A percentile compares a stretch with the other conserved stretches of the same genome.
These are phyloP conservation scores for Neotoma lepida DNA, from an alignment of 2,113 vertebrate species.

Conservation along the genomic window DNA sequence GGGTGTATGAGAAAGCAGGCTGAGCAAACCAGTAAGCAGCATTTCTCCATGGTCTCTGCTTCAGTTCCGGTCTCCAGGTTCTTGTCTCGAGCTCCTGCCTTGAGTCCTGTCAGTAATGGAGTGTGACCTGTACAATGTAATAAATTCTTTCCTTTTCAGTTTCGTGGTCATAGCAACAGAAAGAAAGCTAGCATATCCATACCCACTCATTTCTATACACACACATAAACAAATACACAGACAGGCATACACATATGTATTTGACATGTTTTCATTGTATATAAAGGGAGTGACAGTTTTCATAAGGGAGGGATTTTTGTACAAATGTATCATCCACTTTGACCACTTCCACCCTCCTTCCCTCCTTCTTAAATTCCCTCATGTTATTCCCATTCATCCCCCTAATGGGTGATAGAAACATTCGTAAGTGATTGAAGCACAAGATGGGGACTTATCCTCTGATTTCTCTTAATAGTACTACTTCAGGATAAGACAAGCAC, in stretches of 20 bases:
- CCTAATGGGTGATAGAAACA: not conserved
- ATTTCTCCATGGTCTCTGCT: not conserved
- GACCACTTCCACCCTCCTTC: not conserved
- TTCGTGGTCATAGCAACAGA: not conserved
- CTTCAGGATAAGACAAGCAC: not conserved
- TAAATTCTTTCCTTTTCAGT: not conserved
- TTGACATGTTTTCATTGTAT: not conserved
- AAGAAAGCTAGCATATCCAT: not conserved
- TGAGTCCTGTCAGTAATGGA: not conserved
- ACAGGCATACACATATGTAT: not conserved
- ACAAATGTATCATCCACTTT: not conserved
- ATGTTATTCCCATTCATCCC: not conserved
- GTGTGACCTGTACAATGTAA: not conserved
- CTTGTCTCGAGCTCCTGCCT: not conserved
- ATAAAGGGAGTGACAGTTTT: not conserved
- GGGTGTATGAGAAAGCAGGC: not conserved
- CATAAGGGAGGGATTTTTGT: not conserved
- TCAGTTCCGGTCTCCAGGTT: not conserved
- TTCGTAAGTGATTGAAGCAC: not conserved
- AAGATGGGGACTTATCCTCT: not conserved
- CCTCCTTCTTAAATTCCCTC: too few species aligned
- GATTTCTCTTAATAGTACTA: not conserved
- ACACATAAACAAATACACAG: not conserved
- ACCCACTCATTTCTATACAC: not conserved
- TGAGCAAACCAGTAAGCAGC: not conserved